Conservation (phyloP, 2,113 vertebrate species). For the Noctilio leporinus region DNA sequence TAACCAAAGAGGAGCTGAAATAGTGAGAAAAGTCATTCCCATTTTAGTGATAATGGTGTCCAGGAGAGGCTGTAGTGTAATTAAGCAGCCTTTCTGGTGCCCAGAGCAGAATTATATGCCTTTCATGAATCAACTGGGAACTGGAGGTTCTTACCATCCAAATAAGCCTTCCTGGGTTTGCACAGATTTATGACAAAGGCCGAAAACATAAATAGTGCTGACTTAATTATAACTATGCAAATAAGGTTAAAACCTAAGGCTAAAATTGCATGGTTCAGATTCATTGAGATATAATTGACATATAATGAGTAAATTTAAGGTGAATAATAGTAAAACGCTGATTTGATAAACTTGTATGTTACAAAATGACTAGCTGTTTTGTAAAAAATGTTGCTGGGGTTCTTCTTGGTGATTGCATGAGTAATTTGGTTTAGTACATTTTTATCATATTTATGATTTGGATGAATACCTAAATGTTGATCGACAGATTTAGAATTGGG, state of each 20-base stretch:
- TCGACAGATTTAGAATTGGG: conserved; percentile 88
- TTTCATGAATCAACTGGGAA: not conserved
- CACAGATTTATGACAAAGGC: not conserved
- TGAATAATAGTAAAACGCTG: not conserved
- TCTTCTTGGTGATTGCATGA: conserved; percentile 85
- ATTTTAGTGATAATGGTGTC: accelerated
- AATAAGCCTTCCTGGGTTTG: not conserved
- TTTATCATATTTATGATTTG: conserved; percentile 89
- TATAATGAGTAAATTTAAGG: not conserved
- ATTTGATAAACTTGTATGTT: not conserved
- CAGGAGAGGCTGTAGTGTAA: too few relatives aligned
- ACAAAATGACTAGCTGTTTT: not conserved
- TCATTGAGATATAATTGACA: not conserved
- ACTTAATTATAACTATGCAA: not conserved
- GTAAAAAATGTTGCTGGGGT: not conserved
- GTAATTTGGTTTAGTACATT: conserved; percentile 86
- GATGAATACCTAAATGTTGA: conserved; percentile 88
- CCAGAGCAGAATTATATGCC: not conserved
- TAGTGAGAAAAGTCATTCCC: accelerated
- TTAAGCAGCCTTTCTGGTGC: not conserved
- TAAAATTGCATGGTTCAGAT: not conserved
- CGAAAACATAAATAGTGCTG: not conserved
- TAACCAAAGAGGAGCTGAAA: not conserved
- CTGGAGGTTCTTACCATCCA: not conserved
- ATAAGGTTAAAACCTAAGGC: not conserved